Evolutionary conservation across 2,797 vertebrate genomes (phyloP).

Genomic region (Lerista edwardsae): DNA sequence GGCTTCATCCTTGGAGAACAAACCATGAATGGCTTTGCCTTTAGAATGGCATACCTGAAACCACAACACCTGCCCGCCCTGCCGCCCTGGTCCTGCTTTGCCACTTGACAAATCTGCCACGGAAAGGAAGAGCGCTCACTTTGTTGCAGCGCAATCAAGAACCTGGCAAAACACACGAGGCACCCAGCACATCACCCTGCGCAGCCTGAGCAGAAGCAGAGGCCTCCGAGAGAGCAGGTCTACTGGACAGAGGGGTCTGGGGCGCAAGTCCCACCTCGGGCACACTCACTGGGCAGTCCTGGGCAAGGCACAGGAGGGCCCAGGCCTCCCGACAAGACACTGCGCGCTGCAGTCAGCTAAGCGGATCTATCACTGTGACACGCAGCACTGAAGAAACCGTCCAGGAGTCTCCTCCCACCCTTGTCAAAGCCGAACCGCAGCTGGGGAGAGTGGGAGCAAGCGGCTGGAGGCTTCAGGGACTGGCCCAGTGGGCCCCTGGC

Average conservation of each 20-base stretch:
- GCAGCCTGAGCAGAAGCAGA: no score
- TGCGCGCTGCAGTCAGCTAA: background rate
- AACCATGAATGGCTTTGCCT: accelerated
- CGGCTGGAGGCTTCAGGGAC: no score
- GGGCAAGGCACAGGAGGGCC: no score
- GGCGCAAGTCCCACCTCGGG: background rate
- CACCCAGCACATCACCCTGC: background rate
- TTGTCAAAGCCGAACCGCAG: no score
- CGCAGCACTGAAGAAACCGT: no score
- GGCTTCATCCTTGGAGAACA: background rate
- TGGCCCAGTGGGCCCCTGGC: no score
- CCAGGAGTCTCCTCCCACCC: no score
- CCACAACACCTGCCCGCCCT: background rate
- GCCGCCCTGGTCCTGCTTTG: background rate
- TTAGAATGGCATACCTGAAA: no score
- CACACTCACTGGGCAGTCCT: background rate
- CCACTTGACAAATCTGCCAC: background rate
- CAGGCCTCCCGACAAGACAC: no score
- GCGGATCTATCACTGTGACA: background rate
- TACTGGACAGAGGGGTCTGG: background rate
- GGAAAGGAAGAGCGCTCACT: background rate
- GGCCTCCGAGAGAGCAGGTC: background rate
- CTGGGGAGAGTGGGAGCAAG: no score
- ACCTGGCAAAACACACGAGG: background rate
- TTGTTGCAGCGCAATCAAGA: background rate